These are phyloP conservation scores for Phragmatobia fuliginosa DNA, from an alignment of 2,888 invertebrate species.

Conservation along the genomic window DNA sequence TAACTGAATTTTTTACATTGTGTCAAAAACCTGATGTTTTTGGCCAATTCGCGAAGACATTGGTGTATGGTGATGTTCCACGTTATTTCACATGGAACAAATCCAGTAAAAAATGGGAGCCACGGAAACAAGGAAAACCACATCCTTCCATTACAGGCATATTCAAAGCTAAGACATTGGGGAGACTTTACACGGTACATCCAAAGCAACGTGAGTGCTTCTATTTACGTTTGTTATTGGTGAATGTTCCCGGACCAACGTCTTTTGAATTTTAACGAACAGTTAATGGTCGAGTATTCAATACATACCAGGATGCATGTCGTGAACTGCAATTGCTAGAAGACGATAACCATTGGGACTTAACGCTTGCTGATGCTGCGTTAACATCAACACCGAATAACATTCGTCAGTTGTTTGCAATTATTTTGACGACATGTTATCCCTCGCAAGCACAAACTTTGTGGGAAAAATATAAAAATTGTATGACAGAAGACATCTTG, in stretches of 20 bases:
- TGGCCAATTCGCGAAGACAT: slow-evolving; percentile 15
- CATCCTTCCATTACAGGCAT: slow-evolving; percentile 8
- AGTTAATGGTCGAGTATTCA: not conserved
- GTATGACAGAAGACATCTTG: not conserved
- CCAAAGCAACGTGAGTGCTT: slow-evolving; percentile 26
- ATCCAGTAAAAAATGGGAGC: slow-evolving; percentile 18
- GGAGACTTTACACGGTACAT: slow-evolving; percentile 20
- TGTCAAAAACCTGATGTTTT: slow-evolving; percentile 5
- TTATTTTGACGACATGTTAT: not conserved
- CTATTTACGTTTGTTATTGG: slow-evolving; percentile 3
- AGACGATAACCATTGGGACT: not conserved
- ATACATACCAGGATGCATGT: not conserved
- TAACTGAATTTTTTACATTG: slow-evolving; percentile 11
- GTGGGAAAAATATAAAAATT: not conserved
- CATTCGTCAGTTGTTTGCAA: not conserved
- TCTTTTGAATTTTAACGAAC: not conserved
- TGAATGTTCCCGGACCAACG: not conserved
- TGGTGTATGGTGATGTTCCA: slow-evolving; percentile 23
- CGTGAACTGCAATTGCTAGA: not conserved
- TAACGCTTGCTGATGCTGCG: not conserved
- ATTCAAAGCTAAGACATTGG: slow-evolving; percentile 15
- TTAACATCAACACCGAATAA: not conserved
- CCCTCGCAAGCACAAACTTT: not conserved
- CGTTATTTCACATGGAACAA: slow-evolving; percentile 20
- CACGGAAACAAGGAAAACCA: slow-evolving; percentile 31